Base-by-base conservation (phyloP, 2,888 invertebrate genomes). In the Cenopis cana region DNA sequence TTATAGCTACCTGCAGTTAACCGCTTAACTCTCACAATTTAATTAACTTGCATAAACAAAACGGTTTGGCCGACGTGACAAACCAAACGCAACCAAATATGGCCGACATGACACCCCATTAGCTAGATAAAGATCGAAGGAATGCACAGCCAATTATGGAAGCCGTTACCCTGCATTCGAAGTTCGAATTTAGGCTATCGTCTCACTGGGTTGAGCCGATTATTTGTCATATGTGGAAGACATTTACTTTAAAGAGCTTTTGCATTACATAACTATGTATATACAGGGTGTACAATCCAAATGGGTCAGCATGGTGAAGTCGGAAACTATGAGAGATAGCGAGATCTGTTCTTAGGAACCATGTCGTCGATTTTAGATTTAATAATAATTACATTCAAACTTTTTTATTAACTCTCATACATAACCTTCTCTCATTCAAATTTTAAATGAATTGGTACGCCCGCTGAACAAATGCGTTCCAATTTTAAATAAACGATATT, bases 91-190 rank as follows among this genome's bases (percentile, higher is more conserved):
- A 65, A 36, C n/a, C 29, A 36, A 36, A 20, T 36, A 62, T 36
- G 62, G 36, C 36, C 60, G 60, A 67, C 66, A 50, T 67, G 70
- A 71, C 66, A 71, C 67, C 55, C 66, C 67, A 71, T 71, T 71
- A 71, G 71, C 29, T 24, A 71, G 67, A 71, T 71, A 67, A 49
- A 38, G 65, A 71, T 66, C 67, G 52, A 24, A 60, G 67, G 71
- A 71, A 71, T 71, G 71, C 55, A 60, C 66, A 38, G 17, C 55
- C 71, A 71, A 71, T 71, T 67, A 71, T 36, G 69, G 49, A 49
- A 46, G 38, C 50, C 54, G 71, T 67, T 67, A 71, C 71, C 66
- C 70, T 65, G 70, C 59, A 67, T 71, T 71, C 66, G 49, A 56
- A 66, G 11, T 56, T 56, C 50, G 50, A 56, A 68, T 68, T 62